Evolutionary conservation across 2,888 invertebrate species (phyloP).

Genomic region (Yponomeuta plumbellus): DNA sequence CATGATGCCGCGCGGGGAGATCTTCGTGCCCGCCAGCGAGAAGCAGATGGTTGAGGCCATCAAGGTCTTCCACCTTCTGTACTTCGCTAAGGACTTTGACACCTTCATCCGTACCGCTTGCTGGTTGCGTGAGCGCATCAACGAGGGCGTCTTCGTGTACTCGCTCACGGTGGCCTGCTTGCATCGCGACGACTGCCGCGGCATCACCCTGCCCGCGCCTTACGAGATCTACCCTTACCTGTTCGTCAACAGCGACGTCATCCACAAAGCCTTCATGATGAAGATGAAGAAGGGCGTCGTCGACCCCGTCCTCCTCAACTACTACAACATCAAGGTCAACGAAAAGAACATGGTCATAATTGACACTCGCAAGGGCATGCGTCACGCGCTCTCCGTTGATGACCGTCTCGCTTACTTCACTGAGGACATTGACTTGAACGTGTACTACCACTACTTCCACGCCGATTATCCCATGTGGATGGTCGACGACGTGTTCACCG

Average conservation of each 20-base stretch:
- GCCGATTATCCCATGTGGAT: slow-evolving; percentile 84
- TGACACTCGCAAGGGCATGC: slow-evolving; percentile 81
- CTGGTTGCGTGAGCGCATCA: slow-evolving; percentile 82
- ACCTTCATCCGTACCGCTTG: slow-evolving; percentile 81
- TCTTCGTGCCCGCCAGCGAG: slow-evolving; percentile 79
- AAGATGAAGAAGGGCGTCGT: slow-evolving; percentile 77
- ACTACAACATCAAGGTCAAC: slow-evolving; percentile 68
- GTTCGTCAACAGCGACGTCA: slow-evolving; percentile 83
- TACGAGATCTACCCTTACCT: slow-evolving; percentile 87
- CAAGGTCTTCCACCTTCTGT: slow-evolving; percentile 78
- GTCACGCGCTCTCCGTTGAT: slow-evolving; percentile 75
- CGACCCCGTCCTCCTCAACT: slow-evolving; percentile 69
- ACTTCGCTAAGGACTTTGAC: slow-evolving; percentile 82
- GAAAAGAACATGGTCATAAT: slow-evolving; percentile 78
- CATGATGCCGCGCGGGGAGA: slow-evolving; percentile 74
- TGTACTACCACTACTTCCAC: slow-evolving; percentile 81
- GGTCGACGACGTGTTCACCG: slow-evolving; percentile 68
- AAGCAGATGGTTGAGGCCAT: slow-evolving; percentile 79
- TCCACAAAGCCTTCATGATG: slow-evolving; percentile 80
- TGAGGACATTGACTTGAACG: slow-evolving; percentile 86
- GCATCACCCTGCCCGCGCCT: slow-evolving; percentile 81
- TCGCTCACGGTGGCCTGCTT: slow-evolving; percentile 81
- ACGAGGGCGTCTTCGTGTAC: slow-evolving; percentile 85
- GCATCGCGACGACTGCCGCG: slow-evolving; percentile 80
- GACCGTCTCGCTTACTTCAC: slow-evolving; percentile 82